These are phyloP conservation scores for Pseudorasbora parva DNA, from an alignment of 2,113 vertebrate species.

Conservation along the genomic window DNA sequence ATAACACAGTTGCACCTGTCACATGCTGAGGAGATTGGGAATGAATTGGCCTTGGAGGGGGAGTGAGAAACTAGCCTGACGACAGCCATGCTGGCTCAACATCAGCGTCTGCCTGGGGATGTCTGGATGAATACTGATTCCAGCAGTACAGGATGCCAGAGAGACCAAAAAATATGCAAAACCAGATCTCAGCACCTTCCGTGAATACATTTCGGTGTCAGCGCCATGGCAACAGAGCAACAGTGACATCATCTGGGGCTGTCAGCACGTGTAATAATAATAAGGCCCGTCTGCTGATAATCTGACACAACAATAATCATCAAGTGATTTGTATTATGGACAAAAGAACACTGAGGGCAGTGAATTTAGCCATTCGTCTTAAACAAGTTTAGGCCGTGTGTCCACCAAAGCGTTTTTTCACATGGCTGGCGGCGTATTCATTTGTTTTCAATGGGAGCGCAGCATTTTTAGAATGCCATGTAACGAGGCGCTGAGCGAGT, in stretches of 20 bases:
- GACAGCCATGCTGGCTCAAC: conserved; percentile 62
- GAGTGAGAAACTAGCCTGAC: conserved; percentile 60
- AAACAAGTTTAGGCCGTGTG: no score
- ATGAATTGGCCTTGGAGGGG: conserved; percentile 67
- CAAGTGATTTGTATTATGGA: neutral
- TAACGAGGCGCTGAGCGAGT: no score
- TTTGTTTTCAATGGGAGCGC: no score
- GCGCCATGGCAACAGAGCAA: conserved; percentile 47
- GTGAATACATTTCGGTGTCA: conserved; percentile 41
- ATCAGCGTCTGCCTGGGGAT: conserved; percentile 59
- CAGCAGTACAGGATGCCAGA: conserved; percentile 46
- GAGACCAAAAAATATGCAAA: conserved; percentile 51
- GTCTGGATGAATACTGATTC: conserved; percentile 70
- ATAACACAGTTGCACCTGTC: conserved; percentile 77
- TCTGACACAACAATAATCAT: neutral
- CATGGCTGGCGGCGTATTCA: no score
- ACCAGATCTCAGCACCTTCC: conserved; percentile 43
- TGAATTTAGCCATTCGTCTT: neutral
- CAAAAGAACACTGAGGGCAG: neutral
- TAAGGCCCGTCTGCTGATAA: conserved; percentile 15
- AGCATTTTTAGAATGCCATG: no score
- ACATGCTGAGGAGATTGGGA: conserved; percentile 68
- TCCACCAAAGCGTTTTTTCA: no score
- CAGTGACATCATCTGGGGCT: conserved; percentile 50
- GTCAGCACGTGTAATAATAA: conserved; percentile 12